These are phyloP conservation scores for Xanthorhoe designata DNA, from an alignment of 2,888 invertebrate genomes.

Conservation along the genomic window DNA sequence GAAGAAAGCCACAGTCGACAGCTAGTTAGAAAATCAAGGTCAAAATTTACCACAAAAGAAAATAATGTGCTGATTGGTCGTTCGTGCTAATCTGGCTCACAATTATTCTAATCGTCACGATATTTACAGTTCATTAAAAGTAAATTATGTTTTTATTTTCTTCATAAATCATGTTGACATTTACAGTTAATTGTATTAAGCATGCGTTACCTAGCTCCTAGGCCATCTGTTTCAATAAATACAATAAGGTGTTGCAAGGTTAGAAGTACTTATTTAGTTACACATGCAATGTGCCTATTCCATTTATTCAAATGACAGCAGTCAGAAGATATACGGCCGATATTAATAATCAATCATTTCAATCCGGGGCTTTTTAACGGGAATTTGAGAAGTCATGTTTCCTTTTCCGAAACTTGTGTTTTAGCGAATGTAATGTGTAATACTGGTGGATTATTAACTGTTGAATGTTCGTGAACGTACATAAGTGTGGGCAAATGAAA, in stretches of 20 bases:
- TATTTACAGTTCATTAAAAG: not conserved
- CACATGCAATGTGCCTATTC: not conserved
- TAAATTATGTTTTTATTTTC: slow-evolving; percentile 1
- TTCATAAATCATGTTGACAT: not conserved
- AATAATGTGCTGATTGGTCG: not conserved
- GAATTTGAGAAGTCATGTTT: too few species aligned
- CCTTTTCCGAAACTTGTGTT: too few species aligned
- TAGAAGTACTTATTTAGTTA: not conserved
- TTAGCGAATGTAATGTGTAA: too few species aligned
- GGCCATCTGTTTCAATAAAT: not conserved
- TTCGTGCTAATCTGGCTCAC: not conserved
- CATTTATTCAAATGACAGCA: too few species aligned
- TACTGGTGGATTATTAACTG: too few species aligned
- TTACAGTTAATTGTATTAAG: not conserved
- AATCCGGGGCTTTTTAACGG: too few species aligned
- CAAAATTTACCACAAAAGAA: not conserved
- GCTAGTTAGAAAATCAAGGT: not conserved
- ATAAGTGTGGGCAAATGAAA: too few species aligned
- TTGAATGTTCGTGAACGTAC: too few species aligned
- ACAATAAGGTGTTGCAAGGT: not conserved
- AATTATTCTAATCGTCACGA: not conserved
- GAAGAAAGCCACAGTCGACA: too few species aligned
- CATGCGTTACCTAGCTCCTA: not conserved
- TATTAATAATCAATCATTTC: too few species aligned
- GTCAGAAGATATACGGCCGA: too few species aligned